A percentile compares a stretch with the other conserved stretches of the same genome.
Conservation (phyloP, 1,140 invertebrate species). For the Nomia melanderi region DNA sequence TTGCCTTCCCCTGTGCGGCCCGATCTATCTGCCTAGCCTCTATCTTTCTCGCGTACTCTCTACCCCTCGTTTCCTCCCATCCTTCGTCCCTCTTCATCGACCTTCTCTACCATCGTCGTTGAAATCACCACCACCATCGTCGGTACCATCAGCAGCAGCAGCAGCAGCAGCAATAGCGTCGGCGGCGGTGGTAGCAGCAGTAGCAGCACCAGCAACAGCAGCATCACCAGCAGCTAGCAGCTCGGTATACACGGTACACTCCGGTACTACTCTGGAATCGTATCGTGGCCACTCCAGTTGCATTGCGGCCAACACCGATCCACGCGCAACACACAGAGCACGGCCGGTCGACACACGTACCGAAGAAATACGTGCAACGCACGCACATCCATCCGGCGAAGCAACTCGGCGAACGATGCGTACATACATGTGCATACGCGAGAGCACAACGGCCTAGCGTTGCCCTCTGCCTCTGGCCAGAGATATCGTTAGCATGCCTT, state of each 20-base stretch:
- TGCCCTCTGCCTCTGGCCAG: slow-evolving; percentile 75
- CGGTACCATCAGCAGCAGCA: slow-evolving; percentile 37
- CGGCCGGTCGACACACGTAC: slow-evolving; percentile 14
- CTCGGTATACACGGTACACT: slow-evolving; percentile 65
- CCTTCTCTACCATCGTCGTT: slow-evolving; percentile 70
- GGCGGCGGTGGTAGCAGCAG: slow-evolving; percentile 36
- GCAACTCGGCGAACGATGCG: slow-evolving; percentile 52
- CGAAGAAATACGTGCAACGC: slow-evolving; percentile 37
- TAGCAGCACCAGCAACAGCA: slow-evolving; percentile 1
- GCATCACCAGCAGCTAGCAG: slow-evolving; percentile 27
- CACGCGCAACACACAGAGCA: slow-evolving; percentile 37
- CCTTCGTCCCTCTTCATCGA: slow-evolving; percentile 41
- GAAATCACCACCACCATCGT: slow-evolving; percentile 72
- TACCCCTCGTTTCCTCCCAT: background rate
- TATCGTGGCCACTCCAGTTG: slow-evolving; percentile 73
- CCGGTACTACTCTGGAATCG: slow-evolving; percentile 64
- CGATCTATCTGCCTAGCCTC: slow-evolving; percentile 24
- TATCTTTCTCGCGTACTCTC: slow-evolving; percentile 18
- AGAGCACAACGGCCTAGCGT: slow-evolving; percentile 63
- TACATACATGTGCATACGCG: slow-evolving; percentile 53
- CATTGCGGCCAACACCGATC: slow-evolving; percentile 69
- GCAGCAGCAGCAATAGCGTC: slow-evolving; percentile 7
- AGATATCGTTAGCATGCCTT: slow-evolving; percentile 82
- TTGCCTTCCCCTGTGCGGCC: slow-evolving; percentile 50
- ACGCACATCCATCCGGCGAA: slow-evolving; percentile 52